Percentiles rank a stretch among this genome's conserved stretches.
Conservation (phyloP, 2,113 vertebrate species). For the Cynoglossus semilaevis region DNA sequence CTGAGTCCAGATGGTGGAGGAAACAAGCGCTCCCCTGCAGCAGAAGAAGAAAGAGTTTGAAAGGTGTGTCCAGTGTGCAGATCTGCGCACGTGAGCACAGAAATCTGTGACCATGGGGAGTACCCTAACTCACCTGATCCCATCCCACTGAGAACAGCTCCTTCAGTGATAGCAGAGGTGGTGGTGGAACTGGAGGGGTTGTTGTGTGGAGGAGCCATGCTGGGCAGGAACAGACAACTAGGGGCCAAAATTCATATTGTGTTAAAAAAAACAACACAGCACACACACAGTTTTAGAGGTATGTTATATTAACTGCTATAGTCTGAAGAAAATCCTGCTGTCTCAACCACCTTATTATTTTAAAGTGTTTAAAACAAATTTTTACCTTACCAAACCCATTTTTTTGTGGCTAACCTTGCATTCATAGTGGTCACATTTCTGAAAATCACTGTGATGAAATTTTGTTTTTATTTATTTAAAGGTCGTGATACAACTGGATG, state of each 20-base stretch:
- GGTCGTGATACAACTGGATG: too few relatives aligned
- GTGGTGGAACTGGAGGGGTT: slow-evolving; percentile 87
- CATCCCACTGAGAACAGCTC: slow-evolving; percentile 91
- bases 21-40: slow-evolving; percentile 90
- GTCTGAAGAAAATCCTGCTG: too few relatives aligned
- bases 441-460: too few relatives aligned
- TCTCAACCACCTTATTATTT: too few relatives aligned
- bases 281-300: background rate
- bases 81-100: background rate
- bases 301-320: too few relatives aligned
- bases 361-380: too few relatives aligned
- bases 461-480: too few relatives aligned
- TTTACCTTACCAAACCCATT: too few relatives aligned
- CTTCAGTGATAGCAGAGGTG: slow-evolving; percentile 86
- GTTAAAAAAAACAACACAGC: too few relatives aligned
- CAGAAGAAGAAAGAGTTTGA: background rate
- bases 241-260: background rate
- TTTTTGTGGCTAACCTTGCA: too few relatives aligned
- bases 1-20: slow-evolving; percentile 94
- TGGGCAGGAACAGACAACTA: slow-evolving; percentile 95
- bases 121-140: slow-evolving; percentile 79
- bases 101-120: background rate
- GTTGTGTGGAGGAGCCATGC: slow-evolving; percentile 95
- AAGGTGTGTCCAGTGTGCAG: too few relatives aligned
- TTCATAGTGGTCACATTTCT: too few relatives aligned